These are phyloP conservation scores for Drymonia ruficornis DNA, from an alignment of 2,888 invertebrate genomes.

Conservation along the genomic window DNA sequence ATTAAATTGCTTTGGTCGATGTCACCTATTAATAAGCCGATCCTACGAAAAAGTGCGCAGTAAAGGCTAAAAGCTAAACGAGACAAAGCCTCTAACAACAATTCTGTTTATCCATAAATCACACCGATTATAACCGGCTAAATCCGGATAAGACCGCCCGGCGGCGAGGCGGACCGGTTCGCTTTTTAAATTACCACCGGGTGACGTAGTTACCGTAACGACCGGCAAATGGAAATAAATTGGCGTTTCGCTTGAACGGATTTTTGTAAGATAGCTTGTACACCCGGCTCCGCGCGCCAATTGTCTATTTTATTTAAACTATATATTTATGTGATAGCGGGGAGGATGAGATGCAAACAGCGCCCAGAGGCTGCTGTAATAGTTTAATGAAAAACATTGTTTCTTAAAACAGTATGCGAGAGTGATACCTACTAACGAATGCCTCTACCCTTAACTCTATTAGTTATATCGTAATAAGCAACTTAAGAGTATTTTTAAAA, in stretches of 20 bases:
- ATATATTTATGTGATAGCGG: too few relatives aligned
- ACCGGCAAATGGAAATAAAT: slow-evolving; percentile 31
- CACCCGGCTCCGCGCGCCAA: too few relatives aligned
- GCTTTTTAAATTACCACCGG: slow-evolving; percentile 12
- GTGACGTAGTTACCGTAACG: slow-evolving; percentile 17
- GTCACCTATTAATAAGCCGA: background rate
- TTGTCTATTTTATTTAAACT: too few relatives aligned
- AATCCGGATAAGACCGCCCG: slow-evolving; percentile 8
- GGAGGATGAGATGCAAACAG: too few relatives aligned
- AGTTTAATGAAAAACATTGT: too few relatives aligned
- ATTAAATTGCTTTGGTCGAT: background rate
- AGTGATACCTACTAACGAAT: too few relatives aligned
- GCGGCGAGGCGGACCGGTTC: background rate
- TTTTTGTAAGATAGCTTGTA: background rate
- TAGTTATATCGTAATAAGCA: too few relatives aligned
- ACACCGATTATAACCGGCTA: slow-evolving; percentile 15
- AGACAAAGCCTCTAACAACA: slow-evolving; percentile 6
- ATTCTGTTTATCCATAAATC: slow-evolving; percentile 11
- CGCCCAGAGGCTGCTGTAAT: too few relatives aligned
- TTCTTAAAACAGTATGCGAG: too few relatives aligned
- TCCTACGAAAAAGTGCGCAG: background rate
- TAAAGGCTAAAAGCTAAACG: slow-evolving; percentile 3
- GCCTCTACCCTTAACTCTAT: too few relatives aligned
- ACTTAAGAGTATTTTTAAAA: too few relatives aligned
- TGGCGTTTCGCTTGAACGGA: slow-evolving; percentile 18